Base-by-base conservation (phyloP, 2,888 invertebrate species). In the Phrixothrix hirtus region DNA sequence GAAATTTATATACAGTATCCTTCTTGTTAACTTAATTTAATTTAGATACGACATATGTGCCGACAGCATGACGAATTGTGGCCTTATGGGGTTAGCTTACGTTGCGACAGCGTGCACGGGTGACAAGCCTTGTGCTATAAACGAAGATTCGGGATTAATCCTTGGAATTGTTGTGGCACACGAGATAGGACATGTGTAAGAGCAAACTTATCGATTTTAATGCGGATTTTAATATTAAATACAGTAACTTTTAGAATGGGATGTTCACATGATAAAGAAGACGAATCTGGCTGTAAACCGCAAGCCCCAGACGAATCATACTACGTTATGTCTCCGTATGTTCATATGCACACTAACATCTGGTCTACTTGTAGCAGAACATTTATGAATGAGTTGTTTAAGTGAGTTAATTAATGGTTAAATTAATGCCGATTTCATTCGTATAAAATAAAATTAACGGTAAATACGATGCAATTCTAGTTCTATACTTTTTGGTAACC, bases 131-230 rank as follows among this genome's bases (percentile, higher is more conserved):
- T 86, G 86, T 71, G 83, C 82, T 58, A 82, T 87, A 66, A 85
- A 85, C 66, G 85, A 86, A 71, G 86, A 87, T 72, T 80, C 79
- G 38, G 87, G 86, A 1, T 76, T 87, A 32, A 77, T 81, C 9
- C 72, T 86, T 39, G 84, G 83, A 21, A 81, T 83, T 61, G 83
- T 84, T 2, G 80, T 85, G 31, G 81, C 86, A 6, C 87, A 87
- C 66, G 86, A 87, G 73, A 73, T 87, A 55, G 86, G 86, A 32
- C 87, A 87, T 72, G 82, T 85, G 85, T 86, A 75, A 77, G 83
- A 74, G 10, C 14, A 17, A 45, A 25, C 41, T 52, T 30, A 52
- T 52, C 34, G 25, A 53, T 52, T 56, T 44, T 39, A 29, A 34
- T 42, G 39, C 45, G 30, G 16, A 41, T 56, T 35, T 42, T 35